phyloP scores from a whole-genome alignment of 2,888 invertebrate species.

The Cheilosia impressa region DNA sequence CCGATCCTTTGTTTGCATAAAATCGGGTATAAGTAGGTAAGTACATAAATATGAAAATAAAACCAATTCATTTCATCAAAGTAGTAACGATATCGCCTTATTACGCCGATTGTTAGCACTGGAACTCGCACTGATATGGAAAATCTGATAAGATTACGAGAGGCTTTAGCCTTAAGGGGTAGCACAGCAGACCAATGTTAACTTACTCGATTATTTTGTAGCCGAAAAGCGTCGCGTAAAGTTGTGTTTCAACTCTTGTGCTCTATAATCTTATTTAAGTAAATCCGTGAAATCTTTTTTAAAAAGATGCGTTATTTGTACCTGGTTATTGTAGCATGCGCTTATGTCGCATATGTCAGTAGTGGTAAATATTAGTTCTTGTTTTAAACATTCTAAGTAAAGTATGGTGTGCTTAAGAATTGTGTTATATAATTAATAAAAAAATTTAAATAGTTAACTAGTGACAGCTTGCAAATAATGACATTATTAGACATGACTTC shows the following conservation, averaged over 20 bases:
- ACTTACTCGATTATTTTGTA: slow-evolving; percentile 14
- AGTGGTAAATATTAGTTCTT: slow-evolving; percentile 79
- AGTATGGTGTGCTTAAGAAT: not conserved
- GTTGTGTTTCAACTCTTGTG: slow-evolving; percentile 7
- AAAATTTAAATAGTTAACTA: not conserved
- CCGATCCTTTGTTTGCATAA: slow-evolving; percentile 55
- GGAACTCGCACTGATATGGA: slow-evolving; percentile 25
- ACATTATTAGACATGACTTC: no score
- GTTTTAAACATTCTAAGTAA: not conserved
- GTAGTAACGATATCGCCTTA: slow-evolving; percentile 3
- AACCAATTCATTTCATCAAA: slow-evolving; percentile 15
- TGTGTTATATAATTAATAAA: slow-evolving; percentile 17
- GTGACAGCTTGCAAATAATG: not conserved
- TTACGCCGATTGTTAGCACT: slow-evolving; percentile 11
- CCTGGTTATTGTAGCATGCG: slow-evolving; percentile 74
- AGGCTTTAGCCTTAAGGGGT: slow-evolving; percentile 6
- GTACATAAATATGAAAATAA: not conserved
- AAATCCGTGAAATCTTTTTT: not conserved
- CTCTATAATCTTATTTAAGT: not conserved
- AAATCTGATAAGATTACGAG: slow-evolving; percentile 53
- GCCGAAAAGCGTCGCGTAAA: slow-evolving; percentile 24
- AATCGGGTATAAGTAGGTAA: slow-evolving; percentile 2
- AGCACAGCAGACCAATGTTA: not conserved
- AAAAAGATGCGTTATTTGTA: slow-evolving; percentile 78
- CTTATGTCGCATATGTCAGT: slow-evolving; percentile 79